phyloP scores from a whole-genome alignment of 1,140 invertebrate species.

The Aleiodes sp. region DNA sequence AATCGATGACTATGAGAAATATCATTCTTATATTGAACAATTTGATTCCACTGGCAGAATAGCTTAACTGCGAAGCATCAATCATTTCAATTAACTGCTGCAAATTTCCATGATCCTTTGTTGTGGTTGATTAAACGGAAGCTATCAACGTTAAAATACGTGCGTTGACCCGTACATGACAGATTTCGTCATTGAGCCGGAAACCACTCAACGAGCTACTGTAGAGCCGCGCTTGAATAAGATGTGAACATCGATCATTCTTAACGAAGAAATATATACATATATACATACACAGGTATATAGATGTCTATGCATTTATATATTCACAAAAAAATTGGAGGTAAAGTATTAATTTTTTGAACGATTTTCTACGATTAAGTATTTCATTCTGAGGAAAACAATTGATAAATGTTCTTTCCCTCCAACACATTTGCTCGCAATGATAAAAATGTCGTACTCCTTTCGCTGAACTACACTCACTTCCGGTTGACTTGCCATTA shows the following conservation, averaged over 20 bases:
- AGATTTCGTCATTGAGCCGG: not conserved
- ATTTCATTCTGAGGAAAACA: no score
- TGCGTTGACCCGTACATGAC: not conserved
- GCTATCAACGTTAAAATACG: constrained; percentile 10
- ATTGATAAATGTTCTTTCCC: no score
- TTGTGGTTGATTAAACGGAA: constrained; percentile 21
- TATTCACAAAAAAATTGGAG: no score
- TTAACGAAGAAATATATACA: no score
- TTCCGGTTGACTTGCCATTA: constrained; percentile 13
- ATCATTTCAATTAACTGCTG: not conserved
- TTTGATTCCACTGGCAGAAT: not conserved
- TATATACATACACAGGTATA: no score
- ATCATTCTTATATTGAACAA: not conserved
- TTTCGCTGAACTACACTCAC: not conserved
- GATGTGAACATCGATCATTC: not conserved
- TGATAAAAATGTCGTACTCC: not conserved
- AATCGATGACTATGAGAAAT: not conserved
- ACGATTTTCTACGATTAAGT: no score
- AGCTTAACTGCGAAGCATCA: not conserved
- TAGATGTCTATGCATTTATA: no score
- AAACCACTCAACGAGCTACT: not conserved
- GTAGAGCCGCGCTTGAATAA: not conserved
- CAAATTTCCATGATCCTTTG: constrained; percentile 1
- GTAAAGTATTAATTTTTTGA: no score
- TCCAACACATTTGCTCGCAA: not conserved